phyloP scores from a whole-genome alignment of 2,888 invertebrate genomes.

The Nomada flava region DNA sequence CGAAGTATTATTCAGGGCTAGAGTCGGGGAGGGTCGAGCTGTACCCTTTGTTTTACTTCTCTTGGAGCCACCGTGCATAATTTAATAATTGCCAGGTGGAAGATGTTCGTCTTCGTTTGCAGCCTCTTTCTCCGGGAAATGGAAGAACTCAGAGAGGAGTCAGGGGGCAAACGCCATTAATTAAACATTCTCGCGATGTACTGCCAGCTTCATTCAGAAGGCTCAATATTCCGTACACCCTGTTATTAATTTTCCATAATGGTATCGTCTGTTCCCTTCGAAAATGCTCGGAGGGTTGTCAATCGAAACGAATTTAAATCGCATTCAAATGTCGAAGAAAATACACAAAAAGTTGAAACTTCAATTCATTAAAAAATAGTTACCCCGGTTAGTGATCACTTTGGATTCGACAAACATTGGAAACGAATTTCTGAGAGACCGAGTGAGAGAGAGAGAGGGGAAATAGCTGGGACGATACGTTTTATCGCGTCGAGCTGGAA shows the following conservation, averaged over 20 bases:
- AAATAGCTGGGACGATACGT: constrained; percentile 45
- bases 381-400: constrained; percentile 7
- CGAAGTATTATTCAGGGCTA: constrained; percentile 18
- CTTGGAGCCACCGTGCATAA: constrained; percentile 30
- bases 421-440: constrained; percentile 24
- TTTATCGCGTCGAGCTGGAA: constrained; percentile 27
- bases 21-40: not conserved
- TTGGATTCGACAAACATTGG: not conserved
- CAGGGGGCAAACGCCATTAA: constrained; percentile 30
- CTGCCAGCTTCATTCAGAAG: constrained; percentile 7
- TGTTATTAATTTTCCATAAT: constrained; percentile 37
- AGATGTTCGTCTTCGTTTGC: constrained; percentile 18
- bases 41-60: not conserved
- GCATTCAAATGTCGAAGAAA: not conserved
- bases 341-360: not conserved
- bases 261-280: not conserved
- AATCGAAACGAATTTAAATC: constrained; percentile 35
- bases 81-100: constrained; percentile 42
- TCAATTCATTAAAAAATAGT: constrained; percentile 52
- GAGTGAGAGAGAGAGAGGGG: not conserved
- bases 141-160: not conserved
- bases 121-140: constrained; percentile 22
- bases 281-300: not conserved
- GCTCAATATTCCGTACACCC: constrained; percentile 47
- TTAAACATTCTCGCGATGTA: constrained; percentile 42